phyloP scores from a whole-genome alignment of 2,113 vertebrate genomes.

The Rhea pennata region DNA sequence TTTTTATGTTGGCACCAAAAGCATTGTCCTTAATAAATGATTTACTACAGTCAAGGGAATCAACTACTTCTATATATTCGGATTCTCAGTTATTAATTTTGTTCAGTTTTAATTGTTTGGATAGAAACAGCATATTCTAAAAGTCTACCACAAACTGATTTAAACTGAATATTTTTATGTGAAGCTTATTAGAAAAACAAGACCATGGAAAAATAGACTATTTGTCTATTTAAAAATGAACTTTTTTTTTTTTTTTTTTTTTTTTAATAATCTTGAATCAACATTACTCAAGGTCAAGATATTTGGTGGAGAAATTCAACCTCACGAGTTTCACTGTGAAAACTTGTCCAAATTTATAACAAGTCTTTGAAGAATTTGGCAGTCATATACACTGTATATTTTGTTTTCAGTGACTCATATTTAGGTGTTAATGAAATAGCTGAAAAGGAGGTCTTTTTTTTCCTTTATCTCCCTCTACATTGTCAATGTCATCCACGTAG shows the following conservation, averaged over 20 bases:
- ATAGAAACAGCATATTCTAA: background rate
- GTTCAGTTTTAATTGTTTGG: background rate
- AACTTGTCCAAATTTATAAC: background rate
- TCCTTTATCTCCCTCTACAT: background rate
- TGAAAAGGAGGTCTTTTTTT: background rate
- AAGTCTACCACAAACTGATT: background rate
- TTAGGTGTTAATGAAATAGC: background rate
- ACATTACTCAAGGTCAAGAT: background rate
- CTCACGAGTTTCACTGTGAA: background rate
- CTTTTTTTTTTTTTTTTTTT: background rate
- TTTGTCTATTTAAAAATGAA: background rate
- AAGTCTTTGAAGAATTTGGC: background rate
- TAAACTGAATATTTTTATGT: background rate
- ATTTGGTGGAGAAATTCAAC: background rate
- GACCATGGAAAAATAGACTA: background rate
- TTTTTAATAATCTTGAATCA: background rate
- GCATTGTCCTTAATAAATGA: rapidly evolving
- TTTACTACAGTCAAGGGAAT: background rate
- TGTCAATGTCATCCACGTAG: background rate
- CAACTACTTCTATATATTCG: background rate
- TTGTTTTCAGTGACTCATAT: background rate
- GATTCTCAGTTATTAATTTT: background rate
- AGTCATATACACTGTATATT: background rate
- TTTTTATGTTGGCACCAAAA: background rate
- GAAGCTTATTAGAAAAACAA: background rate